Conservation (phyloP, 2,888 invertebrate species). For the Linhomoeus sp. region DNA sequence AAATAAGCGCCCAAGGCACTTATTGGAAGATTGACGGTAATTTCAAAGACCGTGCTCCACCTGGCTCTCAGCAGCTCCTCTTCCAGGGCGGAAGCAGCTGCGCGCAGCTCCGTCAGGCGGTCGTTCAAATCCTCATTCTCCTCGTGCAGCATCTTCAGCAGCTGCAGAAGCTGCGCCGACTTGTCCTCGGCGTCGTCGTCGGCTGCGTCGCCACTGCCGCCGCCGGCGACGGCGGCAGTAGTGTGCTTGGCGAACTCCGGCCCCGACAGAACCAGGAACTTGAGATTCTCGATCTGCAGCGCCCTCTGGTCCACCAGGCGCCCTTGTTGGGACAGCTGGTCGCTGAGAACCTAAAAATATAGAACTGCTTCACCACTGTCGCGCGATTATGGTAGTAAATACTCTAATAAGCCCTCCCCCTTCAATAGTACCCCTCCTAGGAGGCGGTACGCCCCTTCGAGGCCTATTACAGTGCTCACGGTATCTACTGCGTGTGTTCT, state of each 20-base stretch:
- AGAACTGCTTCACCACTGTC: too few species aligned
- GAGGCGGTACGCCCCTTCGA: too few species aligned
- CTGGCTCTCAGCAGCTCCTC: conserved; percentile 37
- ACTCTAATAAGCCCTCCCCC: too few species aligned
- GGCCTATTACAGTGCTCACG: too few species aligned
- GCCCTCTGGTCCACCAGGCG: conserved; percentile 52
- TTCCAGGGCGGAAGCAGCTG: too few species aligned
- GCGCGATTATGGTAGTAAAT: too few species aligned
- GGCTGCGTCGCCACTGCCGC: neutral
- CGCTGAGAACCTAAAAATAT: neutral
- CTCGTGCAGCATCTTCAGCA: conserved; percentile 45
- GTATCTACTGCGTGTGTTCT: too few species aligned
- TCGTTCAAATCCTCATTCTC: conserved; percentile 6
- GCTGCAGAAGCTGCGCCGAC: conserved; percentile 48
- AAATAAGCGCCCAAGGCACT: too few species aligned
- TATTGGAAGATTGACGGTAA: too few species aligned
- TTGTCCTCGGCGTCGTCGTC: conserved; percentile 15
- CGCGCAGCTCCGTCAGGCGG: neutral
- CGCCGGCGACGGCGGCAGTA: neutral
- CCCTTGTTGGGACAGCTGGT: neutral
- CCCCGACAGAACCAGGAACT: conserved; percentile 42
- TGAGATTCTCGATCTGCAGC: conserved; percentile 59
- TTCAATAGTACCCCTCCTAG: too few species aligned
- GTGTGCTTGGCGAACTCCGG: conserved; percentile 8
- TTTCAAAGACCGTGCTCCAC: too few species aligned